Base-by-base conservation (phyloP, 2,888 invertebrate species). In the Cenopis cana region DNA sequence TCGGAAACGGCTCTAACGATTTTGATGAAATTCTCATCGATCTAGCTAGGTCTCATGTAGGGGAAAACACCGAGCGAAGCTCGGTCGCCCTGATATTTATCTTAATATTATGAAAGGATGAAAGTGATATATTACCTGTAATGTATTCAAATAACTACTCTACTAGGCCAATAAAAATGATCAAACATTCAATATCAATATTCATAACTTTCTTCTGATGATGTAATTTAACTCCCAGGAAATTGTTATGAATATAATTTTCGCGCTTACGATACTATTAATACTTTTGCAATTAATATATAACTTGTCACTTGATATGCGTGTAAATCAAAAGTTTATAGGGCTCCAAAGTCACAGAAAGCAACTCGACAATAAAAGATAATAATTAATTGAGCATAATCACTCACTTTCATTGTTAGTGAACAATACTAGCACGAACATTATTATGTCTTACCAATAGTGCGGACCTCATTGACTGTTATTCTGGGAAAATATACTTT, bases 381-480 rank as follows among this genome's bases (percentile, higher is more conserved):
- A 70, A 70, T 18, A 38, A 60, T 49, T 54, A 60, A 70, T 70
- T 70, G 50, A 36, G 12, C 36, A 36, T 71, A 61, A 66, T 67
- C 74, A 70, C 74, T 78, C 79, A 85, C 89, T 87, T 88, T 87
- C 87, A 74, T 84, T 86, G 80, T 73, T 59, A 70, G 24, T 18
- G 67, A 71, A 71, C 71, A 71, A 71, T 71, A 71, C 67, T 50
- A 67, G 66, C 55, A 66, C 65, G 70, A 66, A n/a, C n/a, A n/a
- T 70, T 56, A 50, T 36, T 1, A 67, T 52, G 59, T 49, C 54
- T 29, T 71, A 56, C 55, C 50, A 61, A 56, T 71, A 61, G 62
- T 36, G 36, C 33, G 49, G 49, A 17, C 55, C 24, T 18, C 46
- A 56, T 66, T 66, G 38, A 67, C 49, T 55, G 41, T 11, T 20